Base-by-base conservation (phyloP, 2,113 vertebrate species). In the Glareola pratincola region DNA sequence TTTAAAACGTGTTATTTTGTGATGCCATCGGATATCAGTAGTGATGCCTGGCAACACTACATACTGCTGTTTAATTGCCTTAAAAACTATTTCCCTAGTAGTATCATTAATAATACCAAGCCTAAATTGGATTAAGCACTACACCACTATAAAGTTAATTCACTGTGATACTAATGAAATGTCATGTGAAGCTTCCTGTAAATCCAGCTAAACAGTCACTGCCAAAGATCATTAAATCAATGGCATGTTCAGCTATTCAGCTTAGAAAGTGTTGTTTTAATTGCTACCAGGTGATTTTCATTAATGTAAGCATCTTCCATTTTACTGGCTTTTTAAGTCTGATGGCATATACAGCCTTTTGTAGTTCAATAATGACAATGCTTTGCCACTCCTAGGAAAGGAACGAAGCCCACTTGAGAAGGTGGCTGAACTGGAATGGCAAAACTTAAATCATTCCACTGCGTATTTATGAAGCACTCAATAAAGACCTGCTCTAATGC, bases 81-180 rank as follows among this genome's bases (percentile, higher is more conserved):
- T 97, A 97, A 97, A 95, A 98, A 97, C 94, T 96, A 97, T 95
- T 97, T 97, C 96, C 95, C 94, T 95, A 84, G 95, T 80, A 95
- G 86, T 75, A 90, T 93, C 96, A 92, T 98, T 97, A 97, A 98
- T 98, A 98, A 97, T 92, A 95, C 60, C 71, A 96, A 96, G 74
- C 78, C 95, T 82, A 98, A 97, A 98, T 97, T 97, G 94, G 96
- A 97, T 97, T 98, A 98, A 97, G 95, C 95, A 90, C 93, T 97
- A 95, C 82, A 92, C 94, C 77, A 93, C 96, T 89, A 97, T 97
- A 98, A 98, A 98, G 97, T 97, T 98, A 97, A 98, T 97, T 98
- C 97, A 97, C 91, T 98, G 95, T 96, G 92, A 97, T 97, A 95
- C 87, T 97, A 97, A 97, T 97, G 96, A 98, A 97, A 97, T 95